Percentiles rank a stretch among this genome's conserved stretches.
Conservation (phyloP, 2,888 invertebrate species). For the Aporophyla nigra region DNA sequence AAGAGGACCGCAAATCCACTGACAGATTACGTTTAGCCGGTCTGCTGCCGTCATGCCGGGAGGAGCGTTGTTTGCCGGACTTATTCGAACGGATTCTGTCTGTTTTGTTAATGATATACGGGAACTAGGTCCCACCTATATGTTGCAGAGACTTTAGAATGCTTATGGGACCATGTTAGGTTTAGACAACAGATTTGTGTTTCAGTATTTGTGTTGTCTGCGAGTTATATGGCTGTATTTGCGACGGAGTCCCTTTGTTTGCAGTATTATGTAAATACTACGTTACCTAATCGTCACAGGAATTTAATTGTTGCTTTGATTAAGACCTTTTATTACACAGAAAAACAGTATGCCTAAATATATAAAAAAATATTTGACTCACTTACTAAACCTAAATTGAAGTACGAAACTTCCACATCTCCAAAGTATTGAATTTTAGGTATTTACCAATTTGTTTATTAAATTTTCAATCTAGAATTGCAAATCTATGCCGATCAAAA, state of each 20-base stretch:
- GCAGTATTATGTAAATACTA: neutral
- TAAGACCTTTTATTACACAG: neutral
- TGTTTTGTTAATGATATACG: conserved; percentile 59
- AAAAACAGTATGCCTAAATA: neutral
- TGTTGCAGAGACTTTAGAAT: conserved; percentile 51
- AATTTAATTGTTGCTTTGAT: neutral
- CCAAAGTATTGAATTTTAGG: no score
- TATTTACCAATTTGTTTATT: neutral
- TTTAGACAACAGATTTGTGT: conserved; percentile 58
- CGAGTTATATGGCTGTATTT: conserved; percentile 37
- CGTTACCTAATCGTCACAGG: neutral
- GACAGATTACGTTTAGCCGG: conserved; percentile 58
- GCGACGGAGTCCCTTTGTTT: conserved; percentile 25
- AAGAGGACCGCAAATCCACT: conserved; percentile 61
- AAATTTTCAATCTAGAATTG: neutral
- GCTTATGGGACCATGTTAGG: conserved; percentile 35
- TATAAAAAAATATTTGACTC: neutral
- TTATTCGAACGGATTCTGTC: conserved; percentile 53
- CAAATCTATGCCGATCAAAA: conserved; percentile 10
- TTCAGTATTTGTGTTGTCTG: conserved; percentile 49
- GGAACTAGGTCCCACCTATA: conserved; percentile 50
- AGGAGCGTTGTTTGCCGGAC: conserved; percentile 59
- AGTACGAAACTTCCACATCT: neutral
- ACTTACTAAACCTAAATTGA: no score
- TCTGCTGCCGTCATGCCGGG: conserved; percentile 50